Evolutionary conservation across 1,140 invertebrate genomes (phyloP).

Genomic region (Megalonaias nervosa): DNA sequence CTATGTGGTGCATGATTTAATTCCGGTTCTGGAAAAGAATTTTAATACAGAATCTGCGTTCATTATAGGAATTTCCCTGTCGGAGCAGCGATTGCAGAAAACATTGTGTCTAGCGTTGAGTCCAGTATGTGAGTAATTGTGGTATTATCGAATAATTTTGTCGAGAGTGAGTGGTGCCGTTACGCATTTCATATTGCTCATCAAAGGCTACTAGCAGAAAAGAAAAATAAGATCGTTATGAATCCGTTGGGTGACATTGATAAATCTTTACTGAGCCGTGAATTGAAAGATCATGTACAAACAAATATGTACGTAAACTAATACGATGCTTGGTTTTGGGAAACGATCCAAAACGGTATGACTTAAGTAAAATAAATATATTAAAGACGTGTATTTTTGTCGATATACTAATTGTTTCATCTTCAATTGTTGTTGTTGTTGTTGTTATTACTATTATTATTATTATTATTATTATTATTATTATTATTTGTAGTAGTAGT

Average conservation of each 20-base stretch:
- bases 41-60: constrained; percentile 56
- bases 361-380: constrained; percentile 72
- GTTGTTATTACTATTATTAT: no score
- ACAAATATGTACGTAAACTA: constrained; percentile 78
- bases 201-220: constrained; percentile 40
- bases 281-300: constrained; percentile 66
- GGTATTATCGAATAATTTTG: constrained; percentile 27
- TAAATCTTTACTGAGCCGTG: constrained; percentile 30
- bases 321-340: constrained; percentile 89
- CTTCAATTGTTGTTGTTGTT: no score
- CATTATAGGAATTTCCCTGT: constrained; percentile 55
- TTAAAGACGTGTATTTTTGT: no score
- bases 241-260: constrained; percentile 42
- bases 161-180: constrained; percentile 52
- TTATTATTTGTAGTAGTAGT: no score
- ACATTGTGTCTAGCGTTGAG: constrained; percentile 47
- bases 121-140: constrained; percentile 53
- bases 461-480: no score
- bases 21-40: constrained; percentile 51
- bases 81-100: constrained; percentile 51
- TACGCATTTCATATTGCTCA: constrained; percentile 57
- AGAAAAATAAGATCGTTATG: constrained; percentile 38
- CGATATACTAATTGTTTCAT: no score
- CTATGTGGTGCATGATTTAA: constrained; percentile 50
- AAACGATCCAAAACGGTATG: constrained; percentile 90